Evolutionary conservation across 2,113 vertebrate genomes (phyloP).

Genomic region (Brachyistius frenatus): DNA sequence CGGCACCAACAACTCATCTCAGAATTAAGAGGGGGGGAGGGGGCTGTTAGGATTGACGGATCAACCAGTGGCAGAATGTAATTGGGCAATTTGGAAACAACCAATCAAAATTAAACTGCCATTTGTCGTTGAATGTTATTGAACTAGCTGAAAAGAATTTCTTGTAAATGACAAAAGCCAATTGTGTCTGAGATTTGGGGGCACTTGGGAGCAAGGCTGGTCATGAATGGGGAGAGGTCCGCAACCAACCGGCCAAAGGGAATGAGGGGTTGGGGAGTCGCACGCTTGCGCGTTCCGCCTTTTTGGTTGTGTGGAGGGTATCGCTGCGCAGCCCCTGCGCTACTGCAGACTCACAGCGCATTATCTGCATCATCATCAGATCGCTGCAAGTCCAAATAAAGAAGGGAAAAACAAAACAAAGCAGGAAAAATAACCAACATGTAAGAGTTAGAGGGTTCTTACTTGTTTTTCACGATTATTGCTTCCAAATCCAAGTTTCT

Average conservation of each 20-base stretch:
- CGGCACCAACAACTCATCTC: slow-evolving; percentile 56
- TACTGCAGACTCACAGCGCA: slow-evolving; percentile 99
- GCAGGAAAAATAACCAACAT: slow-evolving; percentile 89
- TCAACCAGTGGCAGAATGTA: background rate
- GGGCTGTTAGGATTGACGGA: background rate
- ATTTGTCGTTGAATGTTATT: background rate
- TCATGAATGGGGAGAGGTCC: slow-evolving; percentile 70
- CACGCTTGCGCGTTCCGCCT: slow-evolving; percentile 79
- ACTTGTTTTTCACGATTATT: slow-evolving; percentile 82
- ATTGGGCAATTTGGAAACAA: slow-evolving; percentile 2
- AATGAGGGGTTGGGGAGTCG: slow-evolving; percentile 56
- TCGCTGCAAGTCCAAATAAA: slow-evolving; percentile 99
- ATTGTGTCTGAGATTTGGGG: slow-evolving; percentile 42
- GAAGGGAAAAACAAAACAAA: slow-evolving; percentile 91
- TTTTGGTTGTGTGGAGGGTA: slow-evolving; percentile 82
- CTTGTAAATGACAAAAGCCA: background rate
- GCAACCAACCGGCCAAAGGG: slow-evolving; percentile 76
- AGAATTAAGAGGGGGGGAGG: slow-evolving; percentile 15
- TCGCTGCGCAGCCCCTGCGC: slow-evolving; percentile 99
- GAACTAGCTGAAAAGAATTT: background rate
- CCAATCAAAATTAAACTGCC: background rate
- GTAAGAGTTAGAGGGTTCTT: slow-evolving; percentile 99
- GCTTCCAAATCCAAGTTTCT: slow-evolving; percentile 82
- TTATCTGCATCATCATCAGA: slow-evolving; percentile 98
- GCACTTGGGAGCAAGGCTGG: slow-evolving; percentile 80